Evolutionary conservation across 2,888 invertebrate genomes (phyloP), one percentile per base, ranked within the genome.

Genomic region (Stenotaenia linearis): DNA sequence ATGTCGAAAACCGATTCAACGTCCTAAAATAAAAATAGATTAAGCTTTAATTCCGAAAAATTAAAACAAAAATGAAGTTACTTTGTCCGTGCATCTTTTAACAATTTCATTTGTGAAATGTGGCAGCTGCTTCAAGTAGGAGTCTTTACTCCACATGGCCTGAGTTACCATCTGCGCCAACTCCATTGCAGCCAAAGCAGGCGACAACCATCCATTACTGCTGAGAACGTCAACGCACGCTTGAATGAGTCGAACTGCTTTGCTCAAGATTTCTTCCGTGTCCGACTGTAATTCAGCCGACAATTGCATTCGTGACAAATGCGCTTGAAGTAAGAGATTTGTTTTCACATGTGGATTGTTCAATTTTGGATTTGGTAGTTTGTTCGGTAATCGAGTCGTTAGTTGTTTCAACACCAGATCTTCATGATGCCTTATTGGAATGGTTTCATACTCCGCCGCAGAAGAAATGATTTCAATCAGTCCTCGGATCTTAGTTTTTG

Each of bases 111-210:
- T 85, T 2, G 91, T 92, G 86, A 98, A 98, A 88, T 99, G 98
- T 1, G 99, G 99, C 85, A 99, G 87, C 85, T 99, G 99, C 81
- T 97, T 93, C 81, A 99, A 89, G 85, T 98, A 97, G 0, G 97
- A 96, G 88, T 99, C 99, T 87, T 97, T 98, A 84, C 94, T 96
- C 97, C 98, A 99, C 97, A 99, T 97, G 10, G 98, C 98, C 88
- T 99, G 99, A 0, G 99, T 99, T 1, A 96, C 95, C 98, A 99
- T 99, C 88, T 99, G 99, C 0, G 98, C 97, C 84, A 99, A 89
- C 88, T 99, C 99, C 99, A 99, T 99, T 84, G 98, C 98, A 21
- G 98, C 97, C 56, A 99, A 95, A 3, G 98, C 99, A 0, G 99
- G 98, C 0, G 96, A 92, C 77, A 99, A 89, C 99, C 99, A 99